Evolutionary conservation across 2,797 vertebrate species (phyloP).

Genomic region (Malacoraja senta): DNA sequence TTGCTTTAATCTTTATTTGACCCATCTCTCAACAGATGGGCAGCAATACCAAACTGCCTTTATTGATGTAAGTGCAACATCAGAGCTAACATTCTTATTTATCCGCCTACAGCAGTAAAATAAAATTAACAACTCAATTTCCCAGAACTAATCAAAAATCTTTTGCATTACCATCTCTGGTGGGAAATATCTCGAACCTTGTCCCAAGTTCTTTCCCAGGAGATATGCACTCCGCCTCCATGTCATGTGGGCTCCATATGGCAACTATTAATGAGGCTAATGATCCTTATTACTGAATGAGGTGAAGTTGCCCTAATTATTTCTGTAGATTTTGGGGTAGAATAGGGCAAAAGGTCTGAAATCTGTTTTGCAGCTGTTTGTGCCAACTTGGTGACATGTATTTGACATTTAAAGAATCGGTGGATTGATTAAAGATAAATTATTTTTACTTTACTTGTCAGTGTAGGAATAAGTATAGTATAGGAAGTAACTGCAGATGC

Average conservation of each 20-base stretch:
- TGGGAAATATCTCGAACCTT: not conserved
- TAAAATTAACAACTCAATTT: conserved; percentile 1
- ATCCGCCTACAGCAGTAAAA: not conserved
- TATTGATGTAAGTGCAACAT: conserved; percentile 21
- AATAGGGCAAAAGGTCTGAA: not conserved
- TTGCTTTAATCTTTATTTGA: conserved; percentile 10
- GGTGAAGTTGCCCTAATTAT: not conserved
- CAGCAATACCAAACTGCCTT: not conserved
- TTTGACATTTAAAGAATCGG: not conserved
- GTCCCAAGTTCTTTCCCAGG: not conserved
- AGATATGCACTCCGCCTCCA: not conserved
- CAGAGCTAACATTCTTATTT: not conserved
- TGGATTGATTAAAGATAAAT: not conserved
- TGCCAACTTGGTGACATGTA: not conserved
- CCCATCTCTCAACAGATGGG: not conserved
- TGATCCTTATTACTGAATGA: conserved; percentile 8
- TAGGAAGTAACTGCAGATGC: no score
- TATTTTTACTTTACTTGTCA: not conserved
- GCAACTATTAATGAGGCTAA: conserved; percentile 17
- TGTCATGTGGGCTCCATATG: not conserved
- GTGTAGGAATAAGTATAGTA: not conserved
- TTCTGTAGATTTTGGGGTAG: not conserved
- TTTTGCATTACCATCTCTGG: conserved; percentile 6
- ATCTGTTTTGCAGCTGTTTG: not conserved
- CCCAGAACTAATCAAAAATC: conserved; percentile 16